Evolutionary conservation across 2,888 invertebrate genomes (phyloP).

Genomic region (Andrena praecox): DNA sequence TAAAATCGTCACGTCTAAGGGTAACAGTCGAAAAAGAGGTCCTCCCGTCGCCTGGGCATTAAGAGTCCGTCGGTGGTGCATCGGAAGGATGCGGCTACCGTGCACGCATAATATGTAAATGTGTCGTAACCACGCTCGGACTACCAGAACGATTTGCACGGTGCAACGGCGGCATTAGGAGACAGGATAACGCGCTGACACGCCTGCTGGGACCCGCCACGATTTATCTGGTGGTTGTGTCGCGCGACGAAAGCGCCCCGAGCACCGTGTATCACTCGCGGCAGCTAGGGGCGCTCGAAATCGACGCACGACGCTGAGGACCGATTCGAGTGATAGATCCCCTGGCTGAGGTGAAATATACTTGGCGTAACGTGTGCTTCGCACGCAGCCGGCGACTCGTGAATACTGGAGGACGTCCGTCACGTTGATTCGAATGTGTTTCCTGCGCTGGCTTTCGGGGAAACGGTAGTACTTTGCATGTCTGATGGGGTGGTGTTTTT

Average conservation of each 20-base stretch:
- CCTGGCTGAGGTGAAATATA: conserved; percentile 57
- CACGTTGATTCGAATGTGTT: conserved; percentile 16
- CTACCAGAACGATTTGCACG: conserved; percentile 60
- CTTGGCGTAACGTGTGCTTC: conserved; percentile 53
- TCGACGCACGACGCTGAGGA: conserved; percentile 51
- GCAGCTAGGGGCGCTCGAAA: conserved; percentile 23
- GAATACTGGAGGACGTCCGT: conserved; percentile 17
- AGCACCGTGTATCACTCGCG: conserved; percentile 62
- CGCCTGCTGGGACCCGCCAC: conserved; percentile 27
- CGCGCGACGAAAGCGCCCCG: conserved; percentile 34
- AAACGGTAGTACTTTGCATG: conserved; percentile 26
- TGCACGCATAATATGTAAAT: conserved; percentile 69
- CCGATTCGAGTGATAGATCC: conserved; percentile 69
- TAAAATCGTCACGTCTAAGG: conserved; percentile 41
- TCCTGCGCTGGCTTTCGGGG: conserved; percentile 21
- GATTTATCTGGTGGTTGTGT: conserved; percentile 62
- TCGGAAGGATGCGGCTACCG: conserved; percentile 60
- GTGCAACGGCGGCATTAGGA: conserved; percentile 41
- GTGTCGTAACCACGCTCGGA: conserved; percentile 36
- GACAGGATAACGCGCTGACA: conserved; percentile 62
- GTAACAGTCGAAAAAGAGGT: conserved; percentile 44
- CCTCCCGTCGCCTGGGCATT: conserved; percentile 43
- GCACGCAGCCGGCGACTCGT: conserved; percentile 52
- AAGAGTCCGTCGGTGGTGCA: conserved; percentile 56
- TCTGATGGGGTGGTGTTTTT: background rate